phyloP scores from a whole-genome alignment of 92 coral and sea anemone species.

The Paramuricea clavata region DNA sequence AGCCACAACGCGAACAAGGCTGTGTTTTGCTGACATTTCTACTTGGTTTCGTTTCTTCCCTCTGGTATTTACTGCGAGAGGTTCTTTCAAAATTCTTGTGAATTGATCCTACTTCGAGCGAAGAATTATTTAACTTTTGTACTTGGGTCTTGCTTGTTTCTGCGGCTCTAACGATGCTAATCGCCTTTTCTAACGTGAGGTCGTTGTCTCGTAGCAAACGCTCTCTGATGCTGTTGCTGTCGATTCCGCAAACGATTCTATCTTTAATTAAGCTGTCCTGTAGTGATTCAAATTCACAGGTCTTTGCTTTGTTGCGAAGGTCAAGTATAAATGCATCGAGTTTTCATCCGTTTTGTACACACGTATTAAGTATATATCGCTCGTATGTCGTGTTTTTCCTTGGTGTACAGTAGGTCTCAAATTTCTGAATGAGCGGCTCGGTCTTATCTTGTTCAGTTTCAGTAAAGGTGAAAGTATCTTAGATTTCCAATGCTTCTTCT shows the following conservation, averaged over 20 bases:
- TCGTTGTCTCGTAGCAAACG: slow-evolving; percentile 46
- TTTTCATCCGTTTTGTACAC: slow-evolving; percentile 47
- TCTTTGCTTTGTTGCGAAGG: slow-evolving; percentile 35
- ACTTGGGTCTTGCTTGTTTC: slow-evolving; percentile 70
- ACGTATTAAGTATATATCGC: slow-evolving; percentile 53
- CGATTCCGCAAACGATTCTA: slow-evolving; percentile 50
- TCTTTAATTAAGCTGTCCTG: slow-evolving; percentile 54
- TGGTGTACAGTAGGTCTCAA: slow-evolving; percentile 62
- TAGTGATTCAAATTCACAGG: slow-evolving; percentile 51
- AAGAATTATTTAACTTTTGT: slow-evolving; percentile 25
- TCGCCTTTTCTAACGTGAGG: slow-evolving; percentile 54
- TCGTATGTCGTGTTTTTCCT: slow-evolving; percentile 66
- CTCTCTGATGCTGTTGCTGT: slow-evolving; percentile 34
- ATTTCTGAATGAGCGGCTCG: slow-evolving; percentile 47
- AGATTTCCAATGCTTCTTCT: slow-evolving; percentile 54
- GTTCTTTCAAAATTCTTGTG: neutral
- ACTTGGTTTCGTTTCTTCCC: neutral
- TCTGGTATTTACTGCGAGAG: neutral
- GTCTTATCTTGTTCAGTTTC: slow-evolving; percentile 42
- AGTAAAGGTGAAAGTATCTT: slow-evolving; percentile 59
- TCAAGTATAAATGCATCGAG: slow-evolving; percentile 48
- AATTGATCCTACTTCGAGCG: slow-evolving; percentile 44
- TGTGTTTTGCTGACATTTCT: slow-evolving; percentile 20
- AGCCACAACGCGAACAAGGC: slow-evolving; percentile 39
- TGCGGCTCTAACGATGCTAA: slow-evolving; percentile 55